Evolutionary conservation across 2,113 vertebrate species (phyloP), one percentile per base, ranked within the genome.

Genomic region (Phainopepla nitens): DNA sequence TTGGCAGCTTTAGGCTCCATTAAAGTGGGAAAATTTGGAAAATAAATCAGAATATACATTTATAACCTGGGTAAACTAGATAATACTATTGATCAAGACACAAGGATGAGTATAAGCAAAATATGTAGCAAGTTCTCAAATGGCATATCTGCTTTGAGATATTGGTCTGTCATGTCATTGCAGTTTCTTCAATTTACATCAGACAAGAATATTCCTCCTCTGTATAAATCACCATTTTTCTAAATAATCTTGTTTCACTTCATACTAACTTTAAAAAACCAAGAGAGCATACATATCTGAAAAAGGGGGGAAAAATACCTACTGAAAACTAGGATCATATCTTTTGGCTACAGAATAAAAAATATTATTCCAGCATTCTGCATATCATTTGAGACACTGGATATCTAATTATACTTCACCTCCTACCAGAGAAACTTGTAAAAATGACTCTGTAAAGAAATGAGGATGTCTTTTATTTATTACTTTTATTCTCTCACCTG

Each of bases 251-350:
- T 60, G 17, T 65, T 77, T 77, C 33, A 47, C 3, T 73, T 83
- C 27, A 49, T 57, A 9, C 2, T 62, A 70, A 24, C 7, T 72
- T 47, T 49, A 77, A 69, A 49, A 65, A 76, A 4, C 5, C 12
- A 71, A 60, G 35, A 41, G 25, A 18, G 2, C 10, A 39, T 3
- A 16, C 1, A 10, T 36, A 54, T 45, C 14, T 45, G 51, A 49
- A 73, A 62, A 66, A 10, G n/a, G 4, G 4, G 3, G 2, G 1
- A 1, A 28, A 68, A 28, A 6, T 12, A 5, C 2, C 7, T 33
- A 2, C 8, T 49, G n/a, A 62, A 86, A 86, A 50, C 10, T n/a
- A 0, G 3, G 14, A 9, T 79, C 1, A 22, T 22, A 4, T 6
- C 11, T 77, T 78, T 83, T 60, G 19, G 2, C 10, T 80, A 36